phyloP scores from a whole-genome alignment of 2,797 vertebrate species.

The Steatocranus sp. region DNA sequence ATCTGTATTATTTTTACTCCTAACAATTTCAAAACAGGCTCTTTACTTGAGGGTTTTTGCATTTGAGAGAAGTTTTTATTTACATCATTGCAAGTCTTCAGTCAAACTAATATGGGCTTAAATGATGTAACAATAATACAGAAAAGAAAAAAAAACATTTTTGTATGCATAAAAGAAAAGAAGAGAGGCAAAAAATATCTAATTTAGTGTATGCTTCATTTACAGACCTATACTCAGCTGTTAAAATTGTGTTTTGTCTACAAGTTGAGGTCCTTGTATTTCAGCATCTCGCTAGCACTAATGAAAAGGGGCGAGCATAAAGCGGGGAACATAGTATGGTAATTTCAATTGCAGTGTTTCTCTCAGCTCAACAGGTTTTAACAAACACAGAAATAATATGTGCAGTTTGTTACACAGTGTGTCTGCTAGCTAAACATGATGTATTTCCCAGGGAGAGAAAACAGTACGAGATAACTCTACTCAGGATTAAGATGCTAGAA shows the following conservation, averaged over 20 bases:
- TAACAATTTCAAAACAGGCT: background rate
- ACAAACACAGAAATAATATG: background rate
- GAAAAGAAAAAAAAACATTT: background rate
- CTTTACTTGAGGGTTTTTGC: background rate
- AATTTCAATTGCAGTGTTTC: background rate
- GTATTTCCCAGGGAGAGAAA: background rate
- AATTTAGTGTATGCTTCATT: background rate
- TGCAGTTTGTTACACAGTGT: background rate
- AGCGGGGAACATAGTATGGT: background rate
- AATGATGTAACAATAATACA: background rate
- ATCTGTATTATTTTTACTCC: background rate
- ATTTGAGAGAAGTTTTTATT: background rate
- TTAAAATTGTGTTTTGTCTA: background rate
- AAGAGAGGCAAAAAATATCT: background rate
- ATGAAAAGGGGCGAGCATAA: background rate
- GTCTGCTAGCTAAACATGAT: background rate
- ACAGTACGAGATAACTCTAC: rapidly evolving
- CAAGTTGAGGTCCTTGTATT: background rate
- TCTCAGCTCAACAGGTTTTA: background rate
- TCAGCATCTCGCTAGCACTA: background rate
- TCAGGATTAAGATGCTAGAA: background rate
- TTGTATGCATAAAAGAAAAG: rapidly evolving
- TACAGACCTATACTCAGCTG: background rate
- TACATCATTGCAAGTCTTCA: background rate
- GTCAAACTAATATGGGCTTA: background rate